These are phyloP conservation scores for Orestias chungarensis DNA, from an alignment of 2,797 vertebrate species.

Conservation along the genomic window DNA sequence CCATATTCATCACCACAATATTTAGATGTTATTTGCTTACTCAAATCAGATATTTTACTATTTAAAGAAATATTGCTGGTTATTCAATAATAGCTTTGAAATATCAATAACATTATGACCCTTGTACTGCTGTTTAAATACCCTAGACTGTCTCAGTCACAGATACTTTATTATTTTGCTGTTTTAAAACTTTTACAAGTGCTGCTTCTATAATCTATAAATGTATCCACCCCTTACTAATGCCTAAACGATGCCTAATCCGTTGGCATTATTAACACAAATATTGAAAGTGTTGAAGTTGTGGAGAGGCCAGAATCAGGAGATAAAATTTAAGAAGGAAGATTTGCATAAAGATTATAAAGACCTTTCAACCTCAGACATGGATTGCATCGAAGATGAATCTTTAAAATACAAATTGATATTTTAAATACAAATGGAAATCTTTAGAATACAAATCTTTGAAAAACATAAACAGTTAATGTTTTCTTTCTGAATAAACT, in stretches of 20 bases:
- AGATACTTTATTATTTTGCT: background rate
- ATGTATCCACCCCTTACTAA: no score
- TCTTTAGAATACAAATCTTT: no score
- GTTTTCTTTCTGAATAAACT: background rate
- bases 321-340: background rate
- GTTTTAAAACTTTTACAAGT: background rate
- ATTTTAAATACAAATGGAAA: background rate
- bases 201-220: no score
- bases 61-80: background rate
- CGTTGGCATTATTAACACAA: no score
- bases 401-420: background rate
- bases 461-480: no score
- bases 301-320: no score
- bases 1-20: slow-evolving; percentile 12
- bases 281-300: no score
- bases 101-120: background rate
- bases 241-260: no score
- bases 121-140: background rate
- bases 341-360: background rate
- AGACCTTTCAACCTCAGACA: background rate
- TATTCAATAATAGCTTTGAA: background rate
- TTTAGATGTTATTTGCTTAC: background rate
- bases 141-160: background rate
- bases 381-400: background rate
- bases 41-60: background rate